Evolutionary conservation across 2,113 vertebrate species (phyloP).

Genomic region (Silurus meridionalis): DNA sequence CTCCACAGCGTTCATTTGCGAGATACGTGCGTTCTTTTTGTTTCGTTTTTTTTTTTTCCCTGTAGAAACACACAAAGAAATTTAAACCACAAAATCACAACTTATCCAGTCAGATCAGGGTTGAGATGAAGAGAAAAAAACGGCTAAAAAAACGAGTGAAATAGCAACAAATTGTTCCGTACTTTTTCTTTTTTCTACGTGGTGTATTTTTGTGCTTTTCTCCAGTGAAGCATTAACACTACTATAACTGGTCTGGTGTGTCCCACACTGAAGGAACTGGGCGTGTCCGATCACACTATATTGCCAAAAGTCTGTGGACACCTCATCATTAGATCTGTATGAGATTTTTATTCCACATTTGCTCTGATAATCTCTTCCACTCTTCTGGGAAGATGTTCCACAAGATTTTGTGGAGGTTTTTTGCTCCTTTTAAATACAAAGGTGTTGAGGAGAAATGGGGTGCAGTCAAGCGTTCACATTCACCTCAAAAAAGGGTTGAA

Average conservation of each 20-base stretch:
- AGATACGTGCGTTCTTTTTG: conserved; percentile 70
- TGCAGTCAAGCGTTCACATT: too few species aligned
- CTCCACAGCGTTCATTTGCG: conserved; percentile 77
- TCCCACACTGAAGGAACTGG: conserved; percentile 54
- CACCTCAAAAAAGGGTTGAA: too few species aligned
- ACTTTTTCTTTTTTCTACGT: conserved; percentile 38
- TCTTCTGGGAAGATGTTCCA: too few species aligned
- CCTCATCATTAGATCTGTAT: too few species aligned
- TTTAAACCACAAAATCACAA: not conserved
- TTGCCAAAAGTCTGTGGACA: too few species aligned
- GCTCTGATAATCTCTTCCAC: too few species aligned
- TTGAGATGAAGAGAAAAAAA: not conserved
- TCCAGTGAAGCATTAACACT: conserved; percentile 75
- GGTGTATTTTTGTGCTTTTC: conserved; percentile 64
- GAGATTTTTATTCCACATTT: too few species aligned
- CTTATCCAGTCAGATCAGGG: conserved; percentile 3
- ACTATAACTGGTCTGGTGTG: conserved; percentile 64
- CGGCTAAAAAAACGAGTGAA: not conserved
- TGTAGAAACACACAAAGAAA: not conserved
- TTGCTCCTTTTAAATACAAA: too few species aligned
- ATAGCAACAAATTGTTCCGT: not conserved
- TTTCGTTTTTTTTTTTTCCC: not conserved
- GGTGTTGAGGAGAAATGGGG: too few species aligned
- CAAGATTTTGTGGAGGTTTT: too few species aligned
- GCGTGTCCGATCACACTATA: too few species aligned